Base-by-base conservation (phyloP, 2,113 vertebrate genomes). In the Otus sunia region DNA sequence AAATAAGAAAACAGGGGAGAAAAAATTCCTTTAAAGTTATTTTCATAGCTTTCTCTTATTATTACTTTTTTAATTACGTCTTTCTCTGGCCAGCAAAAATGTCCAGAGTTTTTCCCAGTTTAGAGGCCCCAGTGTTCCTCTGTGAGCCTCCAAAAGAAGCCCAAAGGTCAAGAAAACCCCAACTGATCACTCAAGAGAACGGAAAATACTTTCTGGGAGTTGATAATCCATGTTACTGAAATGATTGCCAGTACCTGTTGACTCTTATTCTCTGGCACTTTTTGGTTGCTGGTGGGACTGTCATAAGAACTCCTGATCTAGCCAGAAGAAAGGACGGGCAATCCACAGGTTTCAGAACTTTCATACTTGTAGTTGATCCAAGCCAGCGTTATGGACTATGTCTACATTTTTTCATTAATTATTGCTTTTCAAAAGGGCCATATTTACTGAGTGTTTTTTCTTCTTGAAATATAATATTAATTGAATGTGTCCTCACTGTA, bases 41-140 rank as follows among this genome's bases (percentile, higher is more conserved):
- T 94, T 97, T 90, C 13, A 6, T 95, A 80, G 15, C 64, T 88
- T 93, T 73, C 30, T 92, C 41, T 49, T 82, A 55, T 73, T 90
- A 76, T 80, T 93, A 32, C 59, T 85, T 67, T 80, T 84, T 91
- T 68, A 95, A 93, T 95, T 81, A 78, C 52, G 22, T 64, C 80
- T 85, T 87, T 96, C 72, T 91, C 84, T 9, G 2, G 53, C 49
- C 66, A 94, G 66, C 47, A 85, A 91, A 75, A 87, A 26, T 10
- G 17, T 30, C 66, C 94, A 80, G 86, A 92, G 12, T 60, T 74
- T 67, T 87, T 62, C 41, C 66, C 43, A 74, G 56, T 73, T 92
- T 80, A 82, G 81, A 84, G 52, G 60, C 39, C 56, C 14, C 14
- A 67, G 12, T 64, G 76, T 6, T 91, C 15, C 29, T 86, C 50